Base-by-base conservation (phyloP, 2,113 vertebrate species). In the Cololabis saira region DNA sequence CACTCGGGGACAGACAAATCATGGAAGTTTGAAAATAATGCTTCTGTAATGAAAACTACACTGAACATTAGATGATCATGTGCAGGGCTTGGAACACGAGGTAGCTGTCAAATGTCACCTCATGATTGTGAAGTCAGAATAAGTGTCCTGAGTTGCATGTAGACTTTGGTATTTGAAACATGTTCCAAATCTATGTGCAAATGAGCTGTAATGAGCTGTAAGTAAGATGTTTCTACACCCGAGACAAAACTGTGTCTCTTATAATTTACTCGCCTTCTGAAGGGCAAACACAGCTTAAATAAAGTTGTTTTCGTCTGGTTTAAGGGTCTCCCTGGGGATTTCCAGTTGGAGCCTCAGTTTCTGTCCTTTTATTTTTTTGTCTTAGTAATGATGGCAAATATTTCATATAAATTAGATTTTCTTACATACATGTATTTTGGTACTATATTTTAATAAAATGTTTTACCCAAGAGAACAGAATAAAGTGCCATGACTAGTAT, bases 91-190 rank as follows among this genome's bases (percentile, higher is more conserved):
- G 55, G 33, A 64, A 17, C 43, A 48, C 15, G 13, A 57, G 5
- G 49, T n/a, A 58, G 30, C 16, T 65, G 45, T 22, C 33, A 42
- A 53, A 55, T n/a, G 18, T 11, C 19, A 56, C 45, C 37, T 51
- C 51, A n/a, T 51, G 5, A 19, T 61, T 53, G 21, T 57, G 21
- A 24, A 14, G 17, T n/a, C 43, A 37, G 33, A 21, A 33, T 18
- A 27, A 24, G 49, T 18, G 33, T 37, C 33, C 33, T 11, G 33
- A 37, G 33, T 11, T 37, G 33, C 33, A 11, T 37, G 33, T 37
- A 37, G 33, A 11, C 10, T 4, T 37, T 37, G 33, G 33, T 37
- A 1, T 37, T 37, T 52, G 17, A 45, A 15, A 41, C 22, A 37
- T 30, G 21, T 40, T 7, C 44, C 24, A 24, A 50, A 44, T 15